phyloP scores from a whole-genome alignment of 1,140 invertebrate genomes.

The Drosophila quadrilineata region DNA sequence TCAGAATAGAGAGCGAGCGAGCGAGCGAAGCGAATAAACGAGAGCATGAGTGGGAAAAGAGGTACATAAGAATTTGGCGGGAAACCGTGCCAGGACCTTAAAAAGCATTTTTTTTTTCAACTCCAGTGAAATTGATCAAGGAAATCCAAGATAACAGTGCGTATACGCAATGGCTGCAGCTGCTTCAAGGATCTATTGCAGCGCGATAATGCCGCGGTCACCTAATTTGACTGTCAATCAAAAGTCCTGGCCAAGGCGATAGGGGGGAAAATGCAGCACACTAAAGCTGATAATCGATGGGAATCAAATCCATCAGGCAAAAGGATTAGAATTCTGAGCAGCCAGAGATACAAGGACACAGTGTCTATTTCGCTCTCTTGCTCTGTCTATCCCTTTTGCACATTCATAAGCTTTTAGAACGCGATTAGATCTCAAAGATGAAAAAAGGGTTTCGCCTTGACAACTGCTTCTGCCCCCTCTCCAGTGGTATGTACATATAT shows the following conservation, averaged over 20 bases:
- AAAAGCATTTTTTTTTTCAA: no score
- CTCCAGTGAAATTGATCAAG: no score
- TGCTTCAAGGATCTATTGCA: neutral
- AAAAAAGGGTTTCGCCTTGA: no score
- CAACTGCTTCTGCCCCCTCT: no score
- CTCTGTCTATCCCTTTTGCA: neutral
- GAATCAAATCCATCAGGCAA: constrained; percentile 68
- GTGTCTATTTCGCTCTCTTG: neutral
- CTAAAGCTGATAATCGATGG: constrained; percentile 65
- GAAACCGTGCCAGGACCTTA: no score
- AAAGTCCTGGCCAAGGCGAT: constrained; percentile 27
- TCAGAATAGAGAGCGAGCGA: constrained; percentile 18
- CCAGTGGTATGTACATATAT: neutral
- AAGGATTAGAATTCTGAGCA: constrained; percentile 25
- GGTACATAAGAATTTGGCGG: no score
- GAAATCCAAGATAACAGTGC: constrained; percentile 11
- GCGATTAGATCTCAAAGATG: no score
- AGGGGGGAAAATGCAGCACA: neutral
- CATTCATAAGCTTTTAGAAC: no score
- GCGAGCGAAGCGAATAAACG: no score
- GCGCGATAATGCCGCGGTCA: no score
- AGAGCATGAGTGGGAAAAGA: no score
- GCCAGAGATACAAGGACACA: constrained; percentile 18
- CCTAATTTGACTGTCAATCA: constrained; percentile 80
- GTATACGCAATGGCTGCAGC: constrained; percentile 24